phyloP scores from a whole-genome alignment of 2,888 invertebrate genomes.

The Caenorhabditis doughertyi region DNA sequence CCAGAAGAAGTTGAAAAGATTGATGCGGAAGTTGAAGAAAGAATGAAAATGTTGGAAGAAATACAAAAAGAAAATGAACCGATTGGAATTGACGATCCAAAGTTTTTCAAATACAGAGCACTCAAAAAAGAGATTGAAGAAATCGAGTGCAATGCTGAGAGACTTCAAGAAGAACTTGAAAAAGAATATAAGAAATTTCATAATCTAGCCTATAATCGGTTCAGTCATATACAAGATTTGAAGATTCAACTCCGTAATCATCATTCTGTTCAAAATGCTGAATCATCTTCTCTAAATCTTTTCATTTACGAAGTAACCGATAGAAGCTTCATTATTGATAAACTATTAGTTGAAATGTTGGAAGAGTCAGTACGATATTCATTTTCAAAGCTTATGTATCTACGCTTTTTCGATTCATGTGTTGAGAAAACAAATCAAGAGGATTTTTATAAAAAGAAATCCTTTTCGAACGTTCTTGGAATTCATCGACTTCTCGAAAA shows the following conservation, averaged over 20 bases:
- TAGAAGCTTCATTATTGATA: background rate
- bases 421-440: too few relatives aligned
- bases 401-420: background rate
- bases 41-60: background rate
- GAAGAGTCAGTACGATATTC: background rate
- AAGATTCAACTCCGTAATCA: too few relatives aligned
- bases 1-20: background rate
- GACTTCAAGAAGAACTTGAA: background rate
- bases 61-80: background rate
- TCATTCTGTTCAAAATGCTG: too few relatives aligned
- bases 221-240: too few relatives aligned
- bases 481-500: too few relatives aligned
- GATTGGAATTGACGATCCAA: background rate
- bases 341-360: background rate
- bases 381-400: background rate
- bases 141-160: background rate
- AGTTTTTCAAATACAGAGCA: background rate
- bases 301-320: background rate
- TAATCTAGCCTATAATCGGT: too few relatives aligned
- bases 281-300: too few relatives aligned
- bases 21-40: background rate
- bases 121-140: background rate
- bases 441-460: too few relatives aligned
- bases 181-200: too few relatives aligned
- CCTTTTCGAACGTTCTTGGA: too few relatives aligned